Evolutionary conservation across 2,113 vertebrate species (phyloP).

Genomic region (Grallaria varia): DNA sequence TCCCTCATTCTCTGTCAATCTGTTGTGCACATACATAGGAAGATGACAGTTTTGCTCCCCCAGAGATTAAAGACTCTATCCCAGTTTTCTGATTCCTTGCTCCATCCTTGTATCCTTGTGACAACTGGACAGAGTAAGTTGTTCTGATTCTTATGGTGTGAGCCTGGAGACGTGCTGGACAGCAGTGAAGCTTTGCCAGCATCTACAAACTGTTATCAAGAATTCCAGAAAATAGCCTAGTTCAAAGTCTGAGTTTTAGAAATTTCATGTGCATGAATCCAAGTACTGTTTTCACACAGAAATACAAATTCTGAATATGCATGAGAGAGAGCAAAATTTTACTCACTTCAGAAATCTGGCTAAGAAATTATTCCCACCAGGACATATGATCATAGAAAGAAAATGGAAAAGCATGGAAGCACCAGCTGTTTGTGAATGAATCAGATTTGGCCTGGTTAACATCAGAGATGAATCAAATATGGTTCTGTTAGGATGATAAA

Average conservation of each 20-base stretch:
- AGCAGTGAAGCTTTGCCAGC: background rate
- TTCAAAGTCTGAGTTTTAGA: background rate
- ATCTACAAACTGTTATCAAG: background rate
- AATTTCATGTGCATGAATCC: background rate
- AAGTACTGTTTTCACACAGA: background rate
- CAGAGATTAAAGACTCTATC: background rate
- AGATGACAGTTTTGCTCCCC: background rate
- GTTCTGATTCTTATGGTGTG: background rate
- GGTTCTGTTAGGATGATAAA: conserved; percentile 37
- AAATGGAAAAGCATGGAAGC: conserved; percentile 54
- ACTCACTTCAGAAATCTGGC: conserved; percentile 50
- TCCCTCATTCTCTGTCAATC: background rate
- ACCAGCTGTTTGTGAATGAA: conserved; percentile 57
- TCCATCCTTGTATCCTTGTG: background rate
- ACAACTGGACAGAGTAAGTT: background rate
- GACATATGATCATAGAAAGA: conserved; percentile 54
- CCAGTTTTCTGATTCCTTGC: background rate
- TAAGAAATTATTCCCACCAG: conserved; percentile 37
- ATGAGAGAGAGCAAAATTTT: background rate
- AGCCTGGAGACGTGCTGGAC: background rate
- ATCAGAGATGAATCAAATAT: conserved; percentile 56
- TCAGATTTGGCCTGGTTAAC: conserved; percentile 45
- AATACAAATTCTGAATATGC: conserved; percentile 28
- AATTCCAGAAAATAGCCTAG: background rate
- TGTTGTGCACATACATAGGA: background rate